Percentiles rank a stretch among this genome's conserved stretches.
Evolutionary conservation across 2,797 vertebrate genomes (phyloP).

Genomic region (Eurystomus glaucurus): DNA sequence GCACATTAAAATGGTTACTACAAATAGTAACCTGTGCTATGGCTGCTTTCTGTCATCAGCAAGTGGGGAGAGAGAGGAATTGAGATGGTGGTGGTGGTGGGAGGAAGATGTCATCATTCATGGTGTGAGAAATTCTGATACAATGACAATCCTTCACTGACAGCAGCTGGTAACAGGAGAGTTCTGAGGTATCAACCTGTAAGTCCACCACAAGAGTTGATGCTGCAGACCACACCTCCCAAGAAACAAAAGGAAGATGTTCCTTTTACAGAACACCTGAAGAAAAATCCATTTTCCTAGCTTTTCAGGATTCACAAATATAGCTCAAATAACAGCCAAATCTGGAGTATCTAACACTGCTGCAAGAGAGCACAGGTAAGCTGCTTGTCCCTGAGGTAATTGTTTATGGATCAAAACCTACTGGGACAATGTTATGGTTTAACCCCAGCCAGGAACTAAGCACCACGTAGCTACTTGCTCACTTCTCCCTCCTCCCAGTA

Average conservation of each 20-base stretch:
- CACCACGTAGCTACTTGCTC: background rate
- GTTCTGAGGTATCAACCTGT: background rate
- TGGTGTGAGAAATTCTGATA: background rate
- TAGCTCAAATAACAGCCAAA: background rate
- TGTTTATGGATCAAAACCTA: background rate
- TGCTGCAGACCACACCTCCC: background rate
- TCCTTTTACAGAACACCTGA: background rate
- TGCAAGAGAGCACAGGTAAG: background rate
- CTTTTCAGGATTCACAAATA: background rate
- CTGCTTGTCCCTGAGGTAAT: background rate
- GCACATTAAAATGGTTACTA: background rate
- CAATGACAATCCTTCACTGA: background rate
- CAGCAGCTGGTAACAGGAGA: background rate
- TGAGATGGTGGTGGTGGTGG: background rate
- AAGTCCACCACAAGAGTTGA: background rate
- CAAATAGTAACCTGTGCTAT: background rate
- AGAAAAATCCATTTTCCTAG: background rate
- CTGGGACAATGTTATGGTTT: background rate
- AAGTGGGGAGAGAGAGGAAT: background rate
- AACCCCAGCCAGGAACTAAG: background rate
- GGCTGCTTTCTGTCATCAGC: background rate
- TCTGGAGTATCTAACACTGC: background rate
- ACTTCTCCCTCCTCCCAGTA: background rate
- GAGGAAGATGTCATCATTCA: background rate
- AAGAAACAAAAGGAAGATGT: background rate